Percentiles rank a stretch among this genome's conserved stretches.
Conservation (phyloP, 1,140 invertebrate genomes). For the Caenorhabditis briggsae region DNA sequence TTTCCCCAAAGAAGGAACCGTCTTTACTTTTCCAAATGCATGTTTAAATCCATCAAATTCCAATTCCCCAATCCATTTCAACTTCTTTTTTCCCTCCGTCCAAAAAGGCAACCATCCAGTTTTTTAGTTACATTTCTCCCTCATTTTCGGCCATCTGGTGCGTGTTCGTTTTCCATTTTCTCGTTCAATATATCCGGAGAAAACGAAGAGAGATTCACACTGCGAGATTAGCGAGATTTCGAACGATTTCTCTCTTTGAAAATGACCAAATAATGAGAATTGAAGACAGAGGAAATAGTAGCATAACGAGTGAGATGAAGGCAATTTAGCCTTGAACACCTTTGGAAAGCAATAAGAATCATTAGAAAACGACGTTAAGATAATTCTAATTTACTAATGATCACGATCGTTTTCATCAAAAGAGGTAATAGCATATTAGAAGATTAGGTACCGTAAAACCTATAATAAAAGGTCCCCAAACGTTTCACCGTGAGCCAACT, state of each 20-base stretch:
- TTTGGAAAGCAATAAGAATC: neutral
- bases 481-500: too few relatives aligned
- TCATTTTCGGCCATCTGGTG: slow-evolving; percentile 44
- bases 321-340: slow-evolving; percentile 27
- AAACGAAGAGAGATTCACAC: neutral
- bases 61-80: neutral
- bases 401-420: too few relatives aligned
- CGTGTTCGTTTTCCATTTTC: neutral
- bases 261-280: neutral
- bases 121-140: neutral
- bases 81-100: neutral
- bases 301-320: neutral
- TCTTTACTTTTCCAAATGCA: neutral
- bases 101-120: slow-evolving; percentile 33
- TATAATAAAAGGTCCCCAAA: too few relatives aligned
- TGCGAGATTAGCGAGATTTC: slow-evolving; percentile 44
- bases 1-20: neutral
- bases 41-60: slow-evolving; percentile 17
- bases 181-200: slow-evolving; percentile 15
- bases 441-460: too few relatives aligned
- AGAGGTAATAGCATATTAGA: too few relatives aligned
- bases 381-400: slow-evolving; percentile 6
- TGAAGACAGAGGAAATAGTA: neutral
- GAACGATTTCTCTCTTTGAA: neutral
- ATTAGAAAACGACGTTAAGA: slow-evolving; percentile 7